Evolutionary conservation across 2,113 vertebrate genomes (phyloP), one percentile per base, ranked within the genome.

Genomic region (Onychorhynchus coronatus): DNA sequence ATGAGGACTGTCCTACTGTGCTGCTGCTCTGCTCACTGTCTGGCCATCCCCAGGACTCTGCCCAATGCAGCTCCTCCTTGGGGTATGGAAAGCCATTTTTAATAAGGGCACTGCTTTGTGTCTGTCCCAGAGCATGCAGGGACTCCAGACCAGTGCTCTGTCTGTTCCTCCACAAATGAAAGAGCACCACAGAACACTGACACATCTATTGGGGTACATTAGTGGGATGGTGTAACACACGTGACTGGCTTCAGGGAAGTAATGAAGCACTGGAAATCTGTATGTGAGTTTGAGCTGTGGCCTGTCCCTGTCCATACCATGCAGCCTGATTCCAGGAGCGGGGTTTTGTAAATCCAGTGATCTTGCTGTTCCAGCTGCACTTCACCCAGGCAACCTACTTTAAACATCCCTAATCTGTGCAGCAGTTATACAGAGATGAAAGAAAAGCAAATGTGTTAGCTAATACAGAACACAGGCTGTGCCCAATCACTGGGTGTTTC

Each of bases 251-350:
- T 39, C 1, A 5, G 37, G 9, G 39, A 50, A 9, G 8, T 31
- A n/a, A 39, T 1, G 2, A 27, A 70, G 46, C 6, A 0, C n/a
- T 78, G 65, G 33, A 35, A 72, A 37, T 65, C 6, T 33, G 15
- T 1, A 4, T 5, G 2, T 0, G 3, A n/a, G 35, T 61, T 35
- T 52, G 66, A 39, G 24, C 52, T 63, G 46, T 25, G 17, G 17
- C 47, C 15, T 22, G 14, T 56, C 49, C 30, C 16, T 24, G 31
- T 19, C 11, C 17, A 1, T 4, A 4, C 6, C 18, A 47, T 31
- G 25, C 50, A 77, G 41, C 8, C 27, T 22, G 37, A 9, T 46
- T 73, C 15, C 68, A 37, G 53, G 66, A 49, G 47, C 46, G 11
- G 47, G 33, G 21, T 8, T 93, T 21, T 84, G 42, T 67, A 44